phyloP scores from a whole-genome alignment of 1,140 invertebrate genomes.

The Euwallacea fornicatus region DNA sequence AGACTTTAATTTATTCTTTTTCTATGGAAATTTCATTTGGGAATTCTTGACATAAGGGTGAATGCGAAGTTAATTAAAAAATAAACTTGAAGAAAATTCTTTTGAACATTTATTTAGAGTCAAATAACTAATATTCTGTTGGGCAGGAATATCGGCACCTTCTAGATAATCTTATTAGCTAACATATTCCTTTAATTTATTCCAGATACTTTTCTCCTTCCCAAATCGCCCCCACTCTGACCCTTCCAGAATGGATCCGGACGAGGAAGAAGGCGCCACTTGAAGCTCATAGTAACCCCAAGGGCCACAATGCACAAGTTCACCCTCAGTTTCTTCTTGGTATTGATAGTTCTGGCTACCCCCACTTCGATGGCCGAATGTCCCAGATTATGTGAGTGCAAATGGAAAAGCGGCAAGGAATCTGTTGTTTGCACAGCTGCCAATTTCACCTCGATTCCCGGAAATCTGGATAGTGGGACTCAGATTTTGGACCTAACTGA shows the following conservation, averaged over 20 bases:
- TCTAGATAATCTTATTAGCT: too few relatives aligned
- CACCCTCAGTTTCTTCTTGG: conserved; percentile 31
- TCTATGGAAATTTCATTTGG: not conserved
- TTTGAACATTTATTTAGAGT: too few relatives aligned
- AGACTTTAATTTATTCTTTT: not conserved
- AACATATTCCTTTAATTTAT: too few relatives aligned
- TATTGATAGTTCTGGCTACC: conserved; percentile 43
- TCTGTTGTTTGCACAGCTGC: conserved; percentile 74
- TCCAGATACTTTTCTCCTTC: too few relatives aligned
- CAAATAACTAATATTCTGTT: too few relatives aligned
- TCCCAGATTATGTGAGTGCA: conserved; percentile 76
- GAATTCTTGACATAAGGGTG: not conserved
- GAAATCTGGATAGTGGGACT: conserved; percentile 70
- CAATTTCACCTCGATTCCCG: conserved; percentile 69
- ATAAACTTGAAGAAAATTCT: too few relatives aligned
- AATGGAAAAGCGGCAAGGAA: conserved; percentile 84
- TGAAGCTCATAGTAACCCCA: conserved; percentile 8
- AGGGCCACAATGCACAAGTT: conserved; percentile 34
- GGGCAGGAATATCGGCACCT: too few relatives aligned
- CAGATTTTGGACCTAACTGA: conserved; percentile 76
- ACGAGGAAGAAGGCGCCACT: conserved; percentile 46
- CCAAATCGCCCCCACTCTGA: too few relatives aligned
- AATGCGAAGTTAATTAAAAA: too few relatives aligned
- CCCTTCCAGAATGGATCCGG: conserved; percentile 43
- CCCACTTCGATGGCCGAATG: conserved; percentile 59